Evolutionary conservation across 2,888 invertebrate genomes (phyloP).

Genomic region (Noctua janthina): DNA sequence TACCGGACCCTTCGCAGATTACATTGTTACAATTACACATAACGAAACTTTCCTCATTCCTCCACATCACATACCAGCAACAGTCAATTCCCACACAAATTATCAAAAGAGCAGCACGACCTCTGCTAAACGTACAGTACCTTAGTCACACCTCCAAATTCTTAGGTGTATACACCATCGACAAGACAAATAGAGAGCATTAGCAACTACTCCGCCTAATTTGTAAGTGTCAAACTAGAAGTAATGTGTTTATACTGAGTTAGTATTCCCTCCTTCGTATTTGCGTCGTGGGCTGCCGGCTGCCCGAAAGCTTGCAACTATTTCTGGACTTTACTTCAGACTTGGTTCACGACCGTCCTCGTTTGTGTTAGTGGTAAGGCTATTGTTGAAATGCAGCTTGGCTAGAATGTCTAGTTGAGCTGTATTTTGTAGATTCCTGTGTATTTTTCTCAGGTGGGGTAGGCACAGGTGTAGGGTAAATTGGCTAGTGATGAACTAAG

Average conservation of each 20-base stretch:
- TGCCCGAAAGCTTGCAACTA: constrained; percentile 47
- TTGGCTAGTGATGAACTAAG: background rate
- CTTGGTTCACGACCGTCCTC: constrained; percentile 22
- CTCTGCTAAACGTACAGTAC: background rate
- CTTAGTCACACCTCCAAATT: constrained; percentile 11
- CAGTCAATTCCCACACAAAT: background rate
- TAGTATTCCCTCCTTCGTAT: constrained; percentile 25
- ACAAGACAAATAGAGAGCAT: constrained; percentile 50
- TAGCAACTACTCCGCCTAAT: constrained; percentile 48
- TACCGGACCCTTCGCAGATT: too few species aligned
- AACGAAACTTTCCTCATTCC: background rate
- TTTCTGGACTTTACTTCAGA: constrained; percentile 38
- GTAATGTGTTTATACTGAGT: constrained; percentile 54
- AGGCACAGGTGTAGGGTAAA: background rate
- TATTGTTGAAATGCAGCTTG: constrained; percentile 6
- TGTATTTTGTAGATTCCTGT: background rate
- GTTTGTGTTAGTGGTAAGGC: constrained; percentile 23
- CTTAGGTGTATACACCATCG: constrained; percentile 11
- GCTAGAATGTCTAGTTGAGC: background rate
- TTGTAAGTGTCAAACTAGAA: constrained; percentile 59
- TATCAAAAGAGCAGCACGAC: background rate
- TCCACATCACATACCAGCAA: background rate
- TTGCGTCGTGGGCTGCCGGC: constrained; percentile 19
- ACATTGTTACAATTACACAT: too few species aligned
- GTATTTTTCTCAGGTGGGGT: too few species aligned